A percentile compares a stretch with the other conserved stretches of the same genome.
phyloP scores from a whole-genome alignment of 2,113 vertebrate genomes.

The Corythornis madagascariensis region DNA sequence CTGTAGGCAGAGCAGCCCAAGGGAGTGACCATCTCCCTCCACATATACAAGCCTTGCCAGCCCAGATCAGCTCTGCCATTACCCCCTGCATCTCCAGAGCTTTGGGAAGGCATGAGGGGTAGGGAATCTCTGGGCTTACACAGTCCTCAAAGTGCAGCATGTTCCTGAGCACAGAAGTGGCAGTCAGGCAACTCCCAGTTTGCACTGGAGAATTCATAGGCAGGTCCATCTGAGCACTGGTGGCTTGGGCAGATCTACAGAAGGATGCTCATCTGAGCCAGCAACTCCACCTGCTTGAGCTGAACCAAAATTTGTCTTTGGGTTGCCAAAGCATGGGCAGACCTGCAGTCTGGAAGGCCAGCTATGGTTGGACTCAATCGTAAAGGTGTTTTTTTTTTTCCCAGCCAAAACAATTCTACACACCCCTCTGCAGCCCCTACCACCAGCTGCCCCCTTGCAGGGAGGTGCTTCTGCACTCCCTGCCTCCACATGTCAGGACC shows the following conservation, averaged over 20 bases:
- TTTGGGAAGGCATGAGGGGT: background rate
- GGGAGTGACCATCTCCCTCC: background rate
- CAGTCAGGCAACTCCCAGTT: background rate
- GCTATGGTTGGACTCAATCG: too few relatives aligned
- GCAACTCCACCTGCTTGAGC: background rate
- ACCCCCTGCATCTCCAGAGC: fast-evolving
- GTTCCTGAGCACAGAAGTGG: background rate
- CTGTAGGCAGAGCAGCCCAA: background rate
- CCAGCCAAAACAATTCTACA: background rate
- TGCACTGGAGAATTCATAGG: background rate
- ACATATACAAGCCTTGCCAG: background rate
- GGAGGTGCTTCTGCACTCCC: background rate
- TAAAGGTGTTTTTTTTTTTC: background rate
- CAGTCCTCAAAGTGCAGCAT: background rate
- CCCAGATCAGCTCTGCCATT: fast-evolving
- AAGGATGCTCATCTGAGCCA: background rate
- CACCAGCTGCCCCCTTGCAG: background rate
- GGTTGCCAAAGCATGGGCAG: background rate
- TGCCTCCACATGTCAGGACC: background rate
- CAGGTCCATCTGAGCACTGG: fast-evolving
- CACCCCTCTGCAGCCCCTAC: background rate
- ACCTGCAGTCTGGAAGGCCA: background rate
- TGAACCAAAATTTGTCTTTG: background rate
- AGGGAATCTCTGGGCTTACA: background rate
- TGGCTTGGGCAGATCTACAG: background rate